These are phyloP conservation scores for Grammomys dolichurus DNA, from an alignment of 2,113 vertebrate genomes.

Conservation along the genomic window DNA sequence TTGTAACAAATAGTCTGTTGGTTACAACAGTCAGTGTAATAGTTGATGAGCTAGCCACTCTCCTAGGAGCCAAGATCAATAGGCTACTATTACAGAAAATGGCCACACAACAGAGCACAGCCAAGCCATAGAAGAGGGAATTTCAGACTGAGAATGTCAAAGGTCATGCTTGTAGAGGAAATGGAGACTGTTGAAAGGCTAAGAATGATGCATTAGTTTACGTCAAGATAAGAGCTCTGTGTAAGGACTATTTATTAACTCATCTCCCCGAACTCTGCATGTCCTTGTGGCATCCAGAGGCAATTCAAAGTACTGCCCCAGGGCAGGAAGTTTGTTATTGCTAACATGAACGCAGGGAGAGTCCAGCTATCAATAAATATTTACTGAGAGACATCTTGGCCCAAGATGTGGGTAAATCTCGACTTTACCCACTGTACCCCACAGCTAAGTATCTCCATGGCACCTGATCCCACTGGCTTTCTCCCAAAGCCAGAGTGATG, in stretches of 20 bases:
- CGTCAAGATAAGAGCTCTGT: conserved; percentile 75
- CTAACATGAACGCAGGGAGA: background rate
- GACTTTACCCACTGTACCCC: background rate
- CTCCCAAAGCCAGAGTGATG: background rate
- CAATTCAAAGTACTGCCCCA: conserved; percentile 48
- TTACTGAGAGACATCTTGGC: background rate
- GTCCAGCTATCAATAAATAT: background rate
- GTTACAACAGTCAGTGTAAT: conserved; percentile 57
- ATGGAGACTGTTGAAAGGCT: conserved; percentile 65
- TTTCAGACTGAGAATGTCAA: conserved; percentile 60
- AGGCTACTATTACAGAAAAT: conserved; percentile 64
- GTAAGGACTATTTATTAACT: conserved; percentile 50
- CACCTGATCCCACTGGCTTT: background rate
- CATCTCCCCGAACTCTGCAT: conserved; percentile 17
- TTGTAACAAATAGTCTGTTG: conserved; percentile 56
- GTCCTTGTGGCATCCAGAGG: conserved; percentile 46
- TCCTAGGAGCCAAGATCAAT: conserved; percentile 76
- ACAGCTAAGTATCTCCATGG: background rate
- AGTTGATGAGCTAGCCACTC: conserved; percentile 32
- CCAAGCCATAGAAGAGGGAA: conserved; percentile 52
- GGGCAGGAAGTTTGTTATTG: background rate
- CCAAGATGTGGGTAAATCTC: background rate
- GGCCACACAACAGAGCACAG: conserved; percentile 40
- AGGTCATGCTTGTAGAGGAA: conserved; percentile 76
- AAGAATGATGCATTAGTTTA: conserved; percentile 75